phyloP scores from a whole-genome alignment of 1,140 invertebrate species.

The Listronotus bonariensis region DNA sequence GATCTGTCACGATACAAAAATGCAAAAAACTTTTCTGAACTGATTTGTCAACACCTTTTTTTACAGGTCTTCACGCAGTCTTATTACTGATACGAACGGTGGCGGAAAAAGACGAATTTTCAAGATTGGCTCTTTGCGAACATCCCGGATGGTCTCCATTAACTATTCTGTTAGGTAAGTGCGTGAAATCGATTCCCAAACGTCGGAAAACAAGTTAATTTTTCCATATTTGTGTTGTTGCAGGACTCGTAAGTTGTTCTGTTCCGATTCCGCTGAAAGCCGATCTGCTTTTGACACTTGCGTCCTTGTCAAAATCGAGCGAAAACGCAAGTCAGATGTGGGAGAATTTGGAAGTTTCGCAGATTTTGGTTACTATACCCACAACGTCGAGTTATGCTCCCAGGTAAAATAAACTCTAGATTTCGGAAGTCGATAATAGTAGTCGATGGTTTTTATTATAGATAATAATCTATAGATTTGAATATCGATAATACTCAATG shows the following conservation, averaged over 20 bases:
- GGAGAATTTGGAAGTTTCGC: constrained; percentile 84
- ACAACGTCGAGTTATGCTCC: constrained; percentile 67
- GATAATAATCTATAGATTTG: too few species aligned
- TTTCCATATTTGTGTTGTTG: not conserved
- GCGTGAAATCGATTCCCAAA: too few species aligned
- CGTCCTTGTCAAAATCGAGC: constrained; percentile 74
- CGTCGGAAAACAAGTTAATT: too few species aligned
- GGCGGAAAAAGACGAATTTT: constrained; percentile 77
- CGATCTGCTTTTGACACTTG: constrained; percentile 75
- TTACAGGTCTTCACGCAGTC: constrained; percentile 72
- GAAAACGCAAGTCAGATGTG: constrained; percentile 80
- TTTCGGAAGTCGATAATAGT: too few species aligned
- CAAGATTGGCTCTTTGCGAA: constrained; percentile 79
- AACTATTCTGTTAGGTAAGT: constrained; percentile 66
- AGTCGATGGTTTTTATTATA: too few species aligned
- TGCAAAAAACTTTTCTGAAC: too few species aligned
- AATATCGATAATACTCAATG: too few species aligned
- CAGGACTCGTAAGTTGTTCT: constrained; percentile 80
- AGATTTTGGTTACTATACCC: constrained; percentile 75
- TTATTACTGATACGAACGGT: constrained; percentile 77
- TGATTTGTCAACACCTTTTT: too few species aligned
- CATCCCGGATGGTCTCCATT: constrained; percentile 85
- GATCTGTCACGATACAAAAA: too few species aligned
- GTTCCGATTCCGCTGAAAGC: constrained; percentile 86
- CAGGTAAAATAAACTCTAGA: too few species aligned